These are phyloP conservation scores for Ostrea denselamellosa DNA, from an alignment of 1,140 invertebrate species.

Conservation along the genomic window DNA sequence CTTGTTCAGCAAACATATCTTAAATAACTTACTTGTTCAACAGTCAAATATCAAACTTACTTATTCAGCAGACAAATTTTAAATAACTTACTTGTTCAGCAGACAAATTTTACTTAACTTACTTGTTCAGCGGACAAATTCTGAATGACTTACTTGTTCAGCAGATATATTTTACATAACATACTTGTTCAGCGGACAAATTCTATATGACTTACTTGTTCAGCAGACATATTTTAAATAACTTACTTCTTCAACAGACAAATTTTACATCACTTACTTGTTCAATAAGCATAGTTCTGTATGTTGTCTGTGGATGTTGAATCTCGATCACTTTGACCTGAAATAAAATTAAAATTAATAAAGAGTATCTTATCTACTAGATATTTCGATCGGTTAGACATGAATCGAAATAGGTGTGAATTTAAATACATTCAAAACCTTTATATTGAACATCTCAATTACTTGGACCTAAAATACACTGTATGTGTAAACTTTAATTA, in stretches of 20 bases:
- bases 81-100: neutral
- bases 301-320: neutral
- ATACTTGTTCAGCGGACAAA: no score
- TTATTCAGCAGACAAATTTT: neutral
- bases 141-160: neutral
- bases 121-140: neutral
- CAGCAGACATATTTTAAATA: neutral
- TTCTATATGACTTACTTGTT: neutral
- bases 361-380: no score
- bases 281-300: slow-evolving; percentile 10
- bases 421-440: no score
- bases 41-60: neutral
- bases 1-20: no score
- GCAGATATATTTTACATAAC: neutral
- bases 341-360: neutral
- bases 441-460: no score
- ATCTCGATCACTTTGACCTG: neutral
- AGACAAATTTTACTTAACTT: neutral
- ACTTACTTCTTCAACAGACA: neutral
- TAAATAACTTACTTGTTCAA: neutral
- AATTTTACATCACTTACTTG: neutral
- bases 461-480: no score
- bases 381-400: no score
- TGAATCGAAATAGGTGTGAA: no score
- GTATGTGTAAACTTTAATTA: no score